Conservation (phyloP, 2,113 vertebrate species). For the Egretta garzetta region DNA sequence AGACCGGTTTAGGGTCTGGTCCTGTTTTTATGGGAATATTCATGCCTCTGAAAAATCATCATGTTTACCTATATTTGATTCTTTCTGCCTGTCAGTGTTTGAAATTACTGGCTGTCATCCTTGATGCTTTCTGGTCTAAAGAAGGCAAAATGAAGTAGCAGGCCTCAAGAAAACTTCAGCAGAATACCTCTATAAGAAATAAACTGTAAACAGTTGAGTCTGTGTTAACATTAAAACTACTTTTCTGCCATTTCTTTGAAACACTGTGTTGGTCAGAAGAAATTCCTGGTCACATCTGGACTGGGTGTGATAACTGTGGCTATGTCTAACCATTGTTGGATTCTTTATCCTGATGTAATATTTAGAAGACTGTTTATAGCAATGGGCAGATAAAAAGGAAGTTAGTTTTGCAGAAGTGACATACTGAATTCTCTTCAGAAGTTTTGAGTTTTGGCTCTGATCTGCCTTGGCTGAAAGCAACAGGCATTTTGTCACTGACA, state of each 20-base stretch:
- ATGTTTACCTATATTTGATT: neutral
- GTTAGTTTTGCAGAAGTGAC: neutral
- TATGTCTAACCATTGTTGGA: neutral
- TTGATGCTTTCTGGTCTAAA: neutral
- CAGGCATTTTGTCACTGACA: neutral
- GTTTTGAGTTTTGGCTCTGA: neutral
- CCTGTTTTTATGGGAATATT: neutral
- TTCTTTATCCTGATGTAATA: constrained; percentile 17
- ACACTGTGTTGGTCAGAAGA: neutral
- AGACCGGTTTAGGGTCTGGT: neutral
- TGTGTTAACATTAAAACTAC: neutral
- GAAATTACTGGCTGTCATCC: neutral
- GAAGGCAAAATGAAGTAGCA: neutral
- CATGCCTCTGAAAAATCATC: neutral
- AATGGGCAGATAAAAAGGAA: constrained; percentile 28
- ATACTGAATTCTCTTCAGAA: neutral
- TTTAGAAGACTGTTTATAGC: constrained; percentile 29
- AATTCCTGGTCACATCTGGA: neutral
- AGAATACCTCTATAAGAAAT: neutral
- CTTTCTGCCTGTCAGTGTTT: neutral
- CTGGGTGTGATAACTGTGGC: neutral
- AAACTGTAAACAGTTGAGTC: neutral
- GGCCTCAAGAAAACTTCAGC: neutral
- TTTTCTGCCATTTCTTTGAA: constrained; percentile 14
- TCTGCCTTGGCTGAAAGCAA: neutral